Evolutionary conservation across 2,888 invertebrate species (phyloP).

Genomic region (Drosophila pegasa): DNA sequence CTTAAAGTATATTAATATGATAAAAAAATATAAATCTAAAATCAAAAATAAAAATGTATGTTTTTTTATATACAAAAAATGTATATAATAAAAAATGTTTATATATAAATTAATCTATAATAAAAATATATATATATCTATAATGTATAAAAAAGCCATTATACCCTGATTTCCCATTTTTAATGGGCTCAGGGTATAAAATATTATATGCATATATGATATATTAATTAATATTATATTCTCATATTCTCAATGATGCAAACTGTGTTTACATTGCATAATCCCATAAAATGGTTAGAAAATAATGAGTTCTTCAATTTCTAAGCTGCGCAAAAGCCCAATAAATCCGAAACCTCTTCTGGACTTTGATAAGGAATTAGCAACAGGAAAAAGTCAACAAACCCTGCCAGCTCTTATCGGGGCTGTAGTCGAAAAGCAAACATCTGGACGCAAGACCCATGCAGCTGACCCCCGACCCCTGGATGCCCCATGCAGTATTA

Average conservation of each 20-base stretch:
- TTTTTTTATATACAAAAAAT: too few species aligned
- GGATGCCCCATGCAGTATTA: neutral
- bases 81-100: too few species aligned
- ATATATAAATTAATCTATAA: too few species aligned
- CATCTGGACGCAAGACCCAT: slow-evolving; percentile 16
- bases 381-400: neutral
- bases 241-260: slow-evolving; percentile 12
- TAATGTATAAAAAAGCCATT: too few species aligned
- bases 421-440: neutral
- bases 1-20: too few species aligned
- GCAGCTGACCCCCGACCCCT: slow-evolving; percentile 13
- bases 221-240: too few species aligned
- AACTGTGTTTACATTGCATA: slow-evolving; percentile 11
- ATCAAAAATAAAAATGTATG: too few species aligned
- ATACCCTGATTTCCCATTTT: too few species aligned
- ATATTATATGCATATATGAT: too few species aligned
- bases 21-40: too few species aligned
- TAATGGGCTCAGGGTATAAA: too few species aligned
- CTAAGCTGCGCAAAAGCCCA: slow-evolving; percentile 1
- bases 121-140: too few species aligned
- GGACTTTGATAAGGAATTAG: slow-evolving; percentile 28
- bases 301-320: neutral
- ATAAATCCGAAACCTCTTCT: neutral
- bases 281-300: neutral
- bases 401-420: neutral